Evolutionary conservation across 1,140 invertebrate species (phyloP), one percentile per base, ranked within the genome.

Genomic region (Drosophila auraria): DNA sequence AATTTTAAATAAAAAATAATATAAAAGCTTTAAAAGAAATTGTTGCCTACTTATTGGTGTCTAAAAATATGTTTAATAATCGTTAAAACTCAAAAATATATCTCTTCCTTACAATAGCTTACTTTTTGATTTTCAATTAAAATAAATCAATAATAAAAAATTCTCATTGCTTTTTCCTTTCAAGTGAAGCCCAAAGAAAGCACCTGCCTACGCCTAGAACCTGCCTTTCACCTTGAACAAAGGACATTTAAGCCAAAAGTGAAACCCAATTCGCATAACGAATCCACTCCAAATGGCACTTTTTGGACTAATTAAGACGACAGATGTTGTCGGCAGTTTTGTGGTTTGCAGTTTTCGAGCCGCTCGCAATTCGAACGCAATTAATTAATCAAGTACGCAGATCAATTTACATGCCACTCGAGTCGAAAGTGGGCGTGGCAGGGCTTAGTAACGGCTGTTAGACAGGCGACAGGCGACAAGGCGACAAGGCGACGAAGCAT

Each of bases 371-470:
- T 61, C 60, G 51, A 75, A 75, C 71, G 72, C 71, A 75, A 78
- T 78, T 78, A 78, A 78, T 78, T 78, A 78, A 78, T 78, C 75
- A 78, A 78, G 75, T 78, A 50, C 75, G 57, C 64, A 61, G 75
- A 78, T 78, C 75, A 78, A 78, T 78, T 78, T 78, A 78, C 75
- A 78, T 78, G 64, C 68, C 68, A 73, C 53, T 44, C 23, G 44
- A 30, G 25, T 63, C 14, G 36, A 23, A 54, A 30, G 59, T 44
- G 40, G 73, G 64, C 65, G 75, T 60, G 65, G 75, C 63, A 78
- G 27, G 6, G 57, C 56, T 78, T 78, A 54, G 74, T 33, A 77
- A 68, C 74, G 74, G 57, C 61, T 69, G 63, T 78, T 57, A 78
- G 57, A 44, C 56, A 56, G 42, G 25, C 50, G 57, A 44, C 49